Evolutionary conservation across 2,888 invertebrate species (phyloP).

Genomic region (Altica lythri): DNA sequence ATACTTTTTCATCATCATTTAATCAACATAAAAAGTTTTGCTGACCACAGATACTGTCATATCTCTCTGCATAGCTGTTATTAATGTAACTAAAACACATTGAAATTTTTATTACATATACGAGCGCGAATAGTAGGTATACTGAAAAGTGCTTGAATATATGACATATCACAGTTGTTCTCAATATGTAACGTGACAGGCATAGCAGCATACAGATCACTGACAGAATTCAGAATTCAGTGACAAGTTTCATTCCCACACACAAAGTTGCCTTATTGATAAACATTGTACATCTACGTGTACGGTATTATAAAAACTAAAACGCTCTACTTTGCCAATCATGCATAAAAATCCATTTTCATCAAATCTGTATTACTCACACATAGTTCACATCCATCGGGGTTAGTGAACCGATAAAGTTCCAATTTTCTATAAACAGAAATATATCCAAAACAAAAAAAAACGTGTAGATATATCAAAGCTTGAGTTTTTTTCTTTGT

Average conservation of each 20-base stretch:
- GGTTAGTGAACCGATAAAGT: constrained; percentile 1
- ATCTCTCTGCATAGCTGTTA: too few relatives aligned
- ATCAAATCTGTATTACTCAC: neutral
- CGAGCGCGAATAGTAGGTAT: neutral
- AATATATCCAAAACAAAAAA: neutral
- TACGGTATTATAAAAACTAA: constrained; percentile 6
- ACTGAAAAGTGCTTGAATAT: neutral
- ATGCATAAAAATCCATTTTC: constrained; percentile 15
- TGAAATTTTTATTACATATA: too few relatives aligned
- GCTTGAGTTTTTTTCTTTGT: too few relatives aligned
- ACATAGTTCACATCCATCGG: constrained; percentile 6
- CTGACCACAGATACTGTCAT: too few relatives aligned
- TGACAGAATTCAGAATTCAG: constrained; percentile 7
- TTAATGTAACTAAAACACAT: too few relatives aligned
- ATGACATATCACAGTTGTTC: constrained; percentile 5
- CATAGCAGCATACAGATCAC: neutral
- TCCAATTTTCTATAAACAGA: neutral
- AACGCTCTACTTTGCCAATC: constrained; percentile 2
- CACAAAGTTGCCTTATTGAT: constrained; percentile 25
- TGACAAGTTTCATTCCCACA: constrained; percentile 23
- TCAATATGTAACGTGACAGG: constrained; percentile 6
- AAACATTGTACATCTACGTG: constrained; percentile 29
- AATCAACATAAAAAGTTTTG: too few relatives aligned
- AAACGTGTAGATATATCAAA: too few relatives aligned
- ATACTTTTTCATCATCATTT: too few relatives aligned